phyloP scores from a whole-genome alignment of 2,113 vertebrate genomes.

The Pelodiscus sinensis region DNA sequence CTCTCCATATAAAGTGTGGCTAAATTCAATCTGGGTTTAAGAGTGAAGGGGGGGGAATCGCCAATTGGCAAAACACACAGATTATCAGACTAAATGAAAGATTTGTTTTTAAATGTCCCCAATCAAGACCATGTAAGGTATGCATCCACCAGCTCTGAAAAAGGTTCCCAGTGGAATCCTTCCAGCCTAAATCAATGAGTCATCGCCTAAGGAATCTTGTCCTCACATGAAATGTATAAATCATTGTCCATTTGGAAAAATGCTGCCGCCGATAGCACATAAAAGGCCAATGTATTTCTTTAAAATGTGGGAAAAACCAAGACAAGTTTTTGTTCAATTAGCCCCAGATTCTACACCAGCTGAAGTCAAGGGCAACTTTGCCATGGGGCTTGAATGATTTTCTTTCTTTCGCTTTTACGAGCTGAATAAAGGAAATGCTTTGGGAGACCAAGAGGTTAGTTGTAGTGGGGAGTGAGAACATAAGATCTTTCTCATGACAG shows the following conservation, averaged over 20 bases:
- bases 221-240: slow-evolving; percentile 80
- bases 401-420: neutral
- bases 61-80: slow-evolving; percentile 66
- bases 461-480: neutral
- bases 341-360: neutral
- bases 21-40: slow-evolving; percentile 66
- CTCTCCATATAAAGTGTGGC: slow-evolving; percentile 63
- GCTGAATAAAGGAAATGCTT: neutral
- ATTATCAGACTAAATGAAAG: slow-evolving; percentile 64
- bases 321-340: slow-evolving; percentile 42
- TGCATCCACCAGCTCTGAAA: slow-evolving; percentile 70
- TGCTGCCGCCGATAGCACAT: slow-evolving; percentile 69
- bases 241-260: slow-evolving; percentile 80
- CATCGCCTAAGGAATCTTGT: slow-evolving; percentile 80
- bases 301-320: slow-evolving; percentile 74
- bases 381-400: neutral
- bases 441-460: neutral
- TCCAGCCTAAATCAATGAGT: slow-evolving; percentile 77
- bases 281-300: slow-evolving; percentile 79
- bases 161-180: slow-evolving; percentile 81
- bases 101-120: slow-evolving; percentile 20
- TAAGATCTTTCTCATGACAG: neutral
- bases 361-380: slow-evolving; percentile 11
- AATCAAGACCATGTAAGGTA: slow-evolving; percentile 81
- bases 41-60: slow-evolving; percentile 62